Base-by-base conservation (phyloP, 2,113 vertebrate species). In the Galeopterus variegatus region DNA sequence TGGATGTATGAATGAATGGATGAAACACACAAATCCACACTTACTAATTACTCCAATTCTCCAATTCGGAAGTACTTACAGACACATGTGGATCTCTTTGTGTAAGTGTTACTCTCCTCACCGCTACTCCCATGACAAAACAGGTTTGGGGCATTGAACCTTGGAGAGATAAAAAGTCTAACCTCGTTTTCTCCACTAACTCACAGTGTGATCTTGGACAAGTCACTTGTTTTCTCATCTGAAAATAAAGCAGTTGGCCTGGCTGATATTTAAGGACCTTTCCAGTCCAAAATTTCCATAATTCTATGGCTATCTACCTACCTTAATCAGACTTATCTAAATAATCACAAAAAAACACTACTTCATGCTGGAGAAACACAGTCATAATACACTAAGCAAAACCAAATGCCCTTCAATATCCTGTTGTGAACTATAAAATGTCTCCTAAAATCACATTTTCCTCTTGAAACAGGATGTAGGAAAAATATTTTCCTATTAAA, bases 321-420 rank as follows among this genome's bases (percentile, higher is more conserved):
- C 69, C 76, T 80, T 80, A 80, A 95, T 96, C 92, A 93, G 86
- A 93, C 36, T 97, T 96, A 97, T 95, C 94, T 96, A 96, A 95
- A 94, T 85, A 93, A 97, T 97, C 95, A 94, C 96, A 70, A 64
- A 82, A 82, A 81, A 94, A 91, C 69, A 94, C 80, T 67, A 64
- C 93, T 98, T 93, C 77, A 96, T 93, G 95, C 95, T 86, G 84
- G 72, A 93, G 96, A 97, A 97, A 96, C 92, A 93, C 92, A 97
- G 96, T 94, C 96, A 97, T 94, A 98, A 97, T 97, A 97, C 96
- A 97, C 88, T 97, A 97, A 98, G 96, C 97, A 98, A 97, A 98
- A 98, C 97, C 98, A 98, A 98, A 97, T 97, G 97, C 96, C 96
- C 92, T 98, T 98, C 98, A 98, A 97, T 98, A 97, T 97, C 97